Evolutionary conservation across 2,113 vertebrate genomes (phyloP), one percentile per base, ranked within the genome.

Genomic region (Gambusia holbrooki): DNA sequence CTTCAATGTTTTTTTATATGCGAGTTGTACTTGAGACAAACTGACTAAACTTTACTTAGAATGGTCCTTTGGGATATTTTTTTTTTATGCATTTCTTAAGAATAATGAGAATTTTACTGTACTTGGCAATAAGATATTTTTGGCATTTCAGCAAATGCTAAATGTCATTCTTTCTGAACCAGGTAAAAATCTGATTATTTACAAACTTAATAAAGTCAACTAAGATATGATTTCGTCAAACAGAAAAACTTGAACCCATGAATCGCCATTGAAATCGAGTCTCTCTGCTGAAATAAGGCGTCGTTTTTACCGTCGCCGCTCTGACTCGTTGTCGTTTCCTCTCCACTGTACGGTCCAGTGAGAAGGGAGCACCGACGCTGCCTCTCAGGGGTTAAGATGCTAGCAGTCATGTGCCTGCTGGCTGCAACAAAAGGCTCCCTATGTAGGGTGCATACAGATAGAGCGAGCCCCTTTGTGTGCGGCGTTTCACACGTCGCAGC

Each of bases 391-490:
- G 91, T 91, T 94, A 93, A 94, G 93, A 94, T 92, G 93, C 90
- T 88, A 91, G 89, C 89, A 88, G 93, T 94, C 93, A 95, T 94
- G 94, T 92, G 93, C 82, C 88, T 90, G 90, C 89, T 91, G 85
- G 76, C 86, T 71, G 84, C 86, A 94, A 94, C 94, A 94, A 95
- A 94, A 94, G 93, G 89, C 79, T 84, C 90, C 92, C 92, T 94
- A 94, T 94, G 93, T 92, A 85, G 93, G 83, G 88, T 86, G 93
- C 90, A 95, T 93, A 93, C 93, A 94, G 93, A 95, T 95, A 92
- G 93, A 92, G 92, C 75, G 73, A 86, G 88, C 90, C 90, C 89
- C 85, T 92, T 94, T 95, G 94, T 94, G 93, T 91, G 87, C 91
- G 89, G 86, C 48, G 87, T 93, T 94, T 95, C 93, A 94, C 94